phyloP scores from a whole-genome alignment of 2,797 vertebrate genomes.

The Sebastes goodei region DNA sequence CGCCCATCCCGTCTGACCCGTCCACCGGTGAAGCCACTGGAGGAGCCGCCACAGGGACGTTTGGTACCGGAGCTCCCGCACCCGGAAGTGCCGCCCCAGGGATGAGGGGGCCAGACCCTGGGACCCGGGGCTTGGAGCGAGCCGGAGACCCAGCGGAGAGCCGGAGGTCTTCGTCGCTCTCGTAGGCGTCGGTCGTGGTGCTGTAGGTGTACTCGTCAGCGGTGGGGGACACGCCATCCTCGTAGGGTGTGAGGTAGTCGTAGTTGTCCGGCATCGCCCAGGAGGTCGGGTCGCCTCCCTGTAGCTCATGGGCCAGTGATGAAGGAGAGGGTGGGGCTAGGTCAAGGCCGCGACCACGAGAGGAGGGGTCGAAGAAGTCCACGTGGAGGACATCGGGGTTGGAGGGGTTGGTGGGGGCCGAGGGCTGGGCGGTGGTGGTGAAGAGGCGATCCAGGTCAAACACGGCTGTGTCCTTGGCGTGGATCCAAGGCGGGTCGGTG shows the following conservation, averaged over 20 bases:
- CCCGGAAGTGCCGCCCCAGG: slow-evolving; percentile 60
- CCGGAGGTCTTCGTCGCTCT: slow-evolving; percentile 75
- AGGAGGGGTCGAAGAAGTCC: slow-evolving; percentile 87
- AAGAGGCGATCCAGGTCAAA: slow-evolving; percentile 70
- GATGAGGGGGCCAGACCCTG: slow-evolving; percentile 45
- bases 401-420: slow-evolving; percentile 45
- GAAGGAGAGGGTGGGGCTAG: slow-evolving; percentile 70
- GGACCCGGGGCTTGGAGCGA: slow-evolving; percentile 56
- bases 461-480: slow-evolving; percentile 76
- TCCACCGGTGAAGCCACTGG: slow-evolving; percentile 63
- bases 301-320: slow-evolving; percentile 77
- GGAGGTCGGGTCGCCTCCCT: slow-evolving; percentile 81
- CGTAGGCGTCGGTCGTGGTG: slow-evolving; percentile 82
- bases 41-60: slow-evolving; percentile 47
- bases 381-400: slow-evolving; percentile 85
- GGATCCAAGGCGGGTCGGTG: slow-evolving; percentile 79
- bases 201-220: slow-evolving; percentile 85
- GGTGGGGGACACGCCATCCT: slow-evolving; percentile 87
- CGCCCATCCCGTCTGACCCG: slow-evolving; percentile 73
- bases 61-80: slow-evolving; percentile 26
- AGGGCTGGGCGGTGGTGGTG: slow-evolving; percentile 38
- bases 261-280: slow-evolving; percentile 89
- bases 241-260: slow-evolving; percentile 91
- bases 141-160: slow-evolving; percentile 70
- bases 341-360: slow-evolving; percentile 70